Base-by-base conservation (phyloP, 2,797 vertebrate species). In the Periophthalmus magnuspinnatus region DNA sequence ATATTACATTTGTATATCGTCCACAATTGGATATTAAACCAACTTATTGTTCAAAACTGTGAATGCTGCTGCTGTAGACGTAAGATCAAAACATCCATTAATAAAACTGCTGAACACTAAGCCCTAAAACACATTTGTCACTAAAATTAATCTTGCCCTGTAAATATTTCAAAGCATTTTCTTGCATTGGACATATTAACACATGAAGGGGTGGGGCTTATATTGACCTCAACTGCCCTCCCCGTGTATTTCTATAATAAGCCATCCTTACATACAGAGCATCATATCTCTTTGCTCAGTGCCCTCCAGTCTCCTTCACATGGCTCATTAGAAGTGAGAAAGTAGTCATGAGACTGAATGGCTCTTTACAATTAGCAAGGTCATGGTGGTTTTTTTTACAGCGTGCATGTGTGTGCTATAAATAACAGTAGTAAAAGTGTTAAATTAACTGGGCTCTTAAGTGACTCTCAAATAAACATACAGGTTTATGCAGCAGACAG, bases 131-230 rank as follows among this genome's bases (percentile, higher is more conserved):
- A 19, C 48, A 52, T 19, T 19, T n/a, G 19, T 41, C 38, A 13
- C 38, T 41, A 41, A 10, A 41, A 11, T 14, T 28, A 28, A 28
- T 1, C 28, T 5, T 45, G 5, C 41, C 41, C 41, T 45, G 52
- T n/a, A n/a, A n/a, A 93, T 89, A 81, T 90, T 93, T 92, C 32
- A 93, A 84, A 14, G 13, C 13, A 16, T 79, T 84, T 85, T 88
- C 87, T 75, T 87, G 79, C 86, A 65, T 87, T 87, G 86, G 73
- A 60, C 66, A 50, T 87, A 90, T 88, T 82, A 2, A 92, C 74
- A 54, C 65, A 41, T 41, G 13, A 45, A 16, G 41, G 14, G 41
- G 41, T 45, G 5, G 13, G 13, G 41, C 0, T 4, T 45, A 75
- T 50, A 78, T 77, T 34, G 69, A 48, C 81, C 78, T 76, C 50